Conservation (phyloP, 2,888 invertebrate genomes). For the Drosophila stalkeri region DNA sequence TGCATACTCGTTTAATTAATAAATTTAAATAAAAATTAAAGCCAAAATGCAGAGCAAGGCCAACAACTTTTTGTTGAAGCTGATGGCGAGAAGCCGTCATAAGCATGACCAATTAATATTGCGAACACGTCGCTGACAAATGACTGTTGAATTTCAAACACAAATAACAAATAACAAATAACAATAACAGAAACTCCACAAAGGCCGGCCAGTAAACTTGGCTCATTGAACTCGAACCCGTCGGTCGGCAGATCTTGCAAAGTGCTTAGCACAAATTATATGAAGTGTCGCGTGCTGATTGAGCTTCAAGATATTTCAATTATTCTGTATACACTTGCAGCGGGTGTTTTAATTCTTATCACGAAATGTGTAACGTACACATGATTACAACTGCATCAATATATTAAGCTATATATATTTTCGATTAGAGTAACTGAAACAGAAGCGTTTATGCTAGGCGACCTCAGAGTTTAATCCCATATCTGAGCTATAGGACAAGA, state of each 20-base stretch:
- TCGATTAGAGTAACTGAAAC: not conserved
- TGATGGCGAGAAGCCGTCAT: constrained; percentile 38
- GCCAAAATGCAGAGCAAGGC: constrained; percentile 65
- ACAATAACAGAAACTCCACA: constrained; percentile 38
- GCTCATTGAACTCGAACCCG: constrained; percentile 67
- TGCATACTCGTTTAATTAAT: constrained; percentile 8
- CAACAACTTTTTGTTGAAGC: constrained; percentile 52
- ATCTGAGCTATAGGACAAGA: not conserved
- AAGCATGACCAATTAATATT: constrained; percentile 51
- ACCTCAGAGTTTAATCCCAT: not conserved
- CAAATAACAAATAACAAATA: constrained; percentile 41
- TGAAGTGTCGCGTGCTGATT: constrained; percentile 45
- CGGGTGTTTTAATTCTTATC: not conserved
- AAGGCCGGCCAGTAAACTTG: constrained; percentile 48
- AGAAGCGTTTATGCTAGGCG: no score
- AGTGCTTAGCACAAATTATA: constrained; percentile 18
- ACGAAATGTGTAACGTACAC: not conserved
- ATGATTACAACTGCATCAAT: not conserved
- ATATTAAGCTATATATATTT: no score
- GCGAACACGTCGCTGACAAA: constrained; percentile 38
- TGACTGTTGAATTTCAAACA: constrained; percentile 53
- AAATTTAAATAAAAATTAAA: constrained; percentile 33
- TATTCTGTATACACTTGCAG: not conserved
- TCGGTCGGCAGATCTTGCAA: not conserved
- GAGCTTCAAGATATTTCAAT: constrained; percentile 7